phyloP scores from a whole-genome alignment of 2,888 invertebrate species.

The Beris morrisii region DNA sequence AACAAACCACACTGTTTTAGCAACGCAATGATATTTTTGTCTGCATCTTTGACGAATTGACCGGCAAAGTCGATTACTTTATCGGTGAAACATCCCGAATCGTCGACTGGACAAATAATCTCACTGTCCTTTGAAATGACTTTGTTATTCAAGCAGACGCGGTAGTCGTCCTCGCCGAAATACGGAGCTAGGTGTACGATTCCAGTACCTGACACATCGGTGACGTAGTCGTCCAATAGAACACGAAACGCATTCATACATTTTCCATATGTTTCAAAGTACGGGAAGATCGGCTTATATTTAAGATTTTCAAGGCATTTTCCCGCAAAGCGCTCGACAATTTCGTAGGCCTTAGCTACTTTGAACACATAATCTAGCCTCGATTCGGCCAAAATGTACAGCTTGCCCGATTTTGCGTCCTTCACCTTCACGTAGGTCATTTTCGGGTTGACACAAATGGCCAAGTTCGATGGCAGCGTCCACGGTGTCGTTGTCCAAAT shows the following conservation, averaged over 20 bases:
- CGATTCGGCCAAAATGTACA: slow-evolving; percentile 84
- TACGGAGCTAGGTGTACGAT: slow-evolving; percentile 98
- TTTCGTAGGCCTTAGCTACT: slow-evolving; percentile 72
- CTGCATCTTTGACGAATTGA: slow-evolving; percentile 94
- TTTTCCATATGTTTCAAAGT: slow-evolving; percentile 66
- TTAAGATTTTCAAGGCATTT: slow-evolving; percentile 73
- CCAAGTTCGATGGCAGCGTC: slow-evolving; percentile 96
- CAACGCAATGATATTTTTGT: slow-evolving; percentile 86
- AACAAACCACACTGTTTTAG: slow-evolving; percentile 77
- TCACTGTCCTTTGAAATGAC: slow-evolving; percentile 87
- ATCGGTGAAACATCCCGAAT: slow-evolving; percentile 80
- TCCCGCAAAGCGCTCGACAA: slow-evolving; percentile 81
- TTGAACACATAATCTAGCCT: slow-evolving; percentile 79
- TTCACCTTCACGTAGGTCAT: slow-evolving; percentile 81
- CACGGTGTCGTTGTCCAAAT: slow-evolving; percentile 99
- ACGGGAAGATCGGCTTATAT: slow-evolving; percentile 89
- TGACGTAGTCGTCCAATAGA: slow-evolving; percentile 88
- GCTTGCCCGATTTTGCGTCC: slow-evolving; percentile 66
- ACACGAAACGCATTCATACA: slow-evolving; percentile 78
- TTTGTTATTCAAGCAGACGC: slow-evolving; percentile 75
- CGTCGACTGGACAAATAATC: slow-evolving; percentile 92
- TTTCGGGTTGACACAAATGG: slow-evolving; percentile 90
- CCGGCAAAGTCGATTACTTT: slow-evolving; percentile 88
- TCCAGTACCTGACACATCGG: slow-evolving; percentile 95
- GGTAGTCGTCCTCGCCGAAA: slow-evolving; percentile 98